These are phyloP conservation scores for Criorhina ranunculi DNA, from an alignment of 2,888 invertebrate genomes.

Conservation along the genomic window DNA sequence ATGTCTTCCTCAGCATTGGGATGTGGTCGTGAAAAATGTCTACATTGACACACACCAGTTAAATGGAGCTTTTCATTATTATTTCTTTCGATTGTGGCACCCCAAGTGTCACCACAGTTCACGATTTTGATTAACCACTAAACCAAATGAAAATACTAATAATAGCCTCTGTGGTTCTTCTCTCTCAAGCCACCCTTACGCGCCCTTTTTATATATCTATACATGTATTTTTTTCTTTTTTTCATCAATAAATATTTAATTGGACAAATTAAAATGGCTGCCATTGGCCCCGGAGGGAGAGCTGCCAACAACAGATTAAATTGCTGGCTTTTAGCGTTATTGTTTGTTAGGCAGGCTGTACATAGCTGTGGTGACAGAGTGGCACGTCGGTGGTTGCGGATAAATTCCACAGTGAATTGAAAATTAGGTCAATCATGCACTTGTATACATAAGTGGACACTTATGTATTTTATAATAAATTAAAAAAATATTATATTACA, in stretches of 20 bases:
- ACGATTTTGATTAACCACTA: conserved; percentile 72
- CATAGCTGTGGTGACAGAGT: conserved; percentile 11
- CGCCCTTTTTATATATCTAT: conserved; percentile 44
- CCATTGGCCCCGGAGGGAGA: conserved; percentile 42
- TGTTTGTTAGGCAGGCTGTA: conserved; percentile 46
- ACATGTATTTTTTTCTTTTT: conserved; percentile 77
- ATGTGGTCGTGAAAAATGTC: conserved; percentile 35
- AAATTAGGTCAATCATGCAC: conserved; percentile 69
- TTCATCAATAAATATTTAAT: conserved; percentile 77
- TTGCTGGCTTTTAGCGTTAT: conserved; percentile 61
- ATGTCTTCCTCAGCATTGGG: conserved; percentile 4
- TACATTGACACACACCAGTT: conserved; percentile 13
- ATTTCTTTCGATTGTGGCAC: conserved; percentile 19
- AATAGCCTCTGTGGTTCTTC: neutral
- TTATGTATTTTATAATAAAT: too few species aligned
- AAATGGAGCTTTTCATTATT: conserved; percentile 30
- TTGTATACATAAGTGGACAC: conserved; percentile 36
- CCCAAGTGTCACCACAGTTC: conserved; percentile 57
- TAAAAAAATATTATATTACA: conserved; percentile 58
- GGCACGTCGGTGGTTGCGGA: conserved; percentile 28
- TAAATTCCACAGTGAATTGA: conserved; percentile 48
- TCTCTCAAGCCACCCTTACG: neutral
- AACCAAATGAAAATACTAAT: conserved; percentile 58
- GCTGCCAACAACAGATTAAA: conserved; percentile 67
- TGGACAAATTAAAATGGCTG: conserved; percentile 73